Evolutionary conservation across 1,140 invertebrate species (phyloP).

Genomic region (Fopius arisanus): DNA sequence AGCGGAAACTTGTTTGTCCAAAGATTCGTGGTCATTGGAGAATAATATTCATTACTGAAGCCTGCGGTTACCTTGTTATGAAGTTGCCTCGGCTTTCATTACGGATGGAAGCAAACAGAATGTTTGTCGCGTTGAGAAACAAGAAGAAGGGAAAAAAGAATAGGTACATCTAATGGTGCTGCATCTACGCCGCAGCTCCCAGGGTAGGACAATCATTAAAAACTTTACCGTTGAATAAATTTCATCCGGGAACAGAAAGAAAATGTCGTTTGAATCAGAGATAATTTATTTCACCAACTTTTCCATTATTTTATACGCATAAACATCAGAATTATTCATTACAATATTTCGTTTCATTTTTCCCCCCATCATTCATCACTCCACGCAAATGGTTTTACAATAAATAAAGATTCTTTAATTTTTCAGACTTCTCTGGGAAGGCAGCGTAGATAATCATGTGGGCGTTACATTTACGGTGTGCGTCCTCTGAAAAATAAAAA

Average conservation of each 20-base stretch:
- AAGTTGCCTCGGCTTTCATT: background rate
- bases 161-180: background rate
- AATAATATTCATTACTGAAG: slow-evolving; percentile 5
- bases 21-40: slow-evolving; percentile 11
- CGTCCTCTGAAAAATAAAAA: background rate
- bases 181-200: background rate
- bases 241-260: background rate
- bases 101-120: slow-evolving; percentile 7
- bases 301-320: background rate
- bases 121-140: background rate
- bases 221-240: slow-evolving; percentile 5
- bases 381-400: too few relatives aligned
- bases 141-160: background rate
- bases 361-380: too few relatives aligned
- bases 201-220: background rate
- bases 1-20: background rate
- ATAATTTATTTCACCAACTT: background rate
- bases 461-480: background rate
- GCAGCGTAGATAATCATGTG: background rate
- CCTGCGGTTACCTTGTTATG: slow-evolving; percentile 7
- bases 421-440: too few relatives aligned
- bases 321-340: background rate
- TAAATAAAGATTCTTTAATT: too few relatives aligned
- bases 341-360: background rate
- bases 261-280: background rate